Base-by-base conservation (phyloP, 1,140 invertebrate species). In the Neocloeon triangulifer region DNA sequence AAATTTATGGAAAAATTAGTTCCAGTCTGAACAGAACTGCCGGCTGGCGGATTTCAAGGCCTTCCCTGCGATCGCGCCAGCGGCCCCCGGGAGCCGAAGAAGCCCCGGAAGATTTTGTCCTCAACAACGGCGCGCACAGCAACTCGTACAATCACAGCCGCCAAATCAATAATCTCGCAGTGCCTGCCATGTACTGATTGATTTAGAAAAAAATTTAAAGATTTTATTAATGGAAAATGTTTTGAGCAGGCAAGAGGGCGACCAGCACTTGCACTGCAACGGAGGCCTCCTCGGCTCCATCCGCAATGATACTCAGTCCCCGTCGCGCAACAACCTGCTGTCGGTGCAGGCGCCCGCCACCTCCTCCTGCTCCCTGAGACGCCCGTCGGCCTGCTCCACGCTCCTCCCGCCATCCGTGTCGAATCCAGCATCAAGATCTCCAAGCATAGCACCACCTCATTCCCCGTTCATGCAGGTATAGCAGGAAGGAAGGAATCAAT, bases 181-280 rank as follows among this genome's bases (percentile, higher is more conserved):
- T 23, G 22, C 22, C 22, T 8, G 8, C n/a, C 8, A 3, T 20
- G 17, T 32, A 22, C 22, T n/a, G n/a, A n/a, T 13, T 19, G 8
- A 20, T 17, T 33, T 12, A 33, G 10, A 30, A 15, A 33, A 6
- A 33, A 19, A 32, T 19, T 6, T 34, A 25, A 30, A 16, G 19
- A 29, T 6, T 13, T 14, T 23, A 15, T 21, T 9, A 9, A 9
- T 22, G 40, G 33, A n/a, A n/a, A n/a, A n/a, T n/a, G n/a, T n/a
- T n/a, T n/a, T 37, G 36, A 32, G 32, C 39, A 59, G 58, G 36
- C 47, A 45, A 44, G 66, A 61, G 20, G 51, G 62, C 19, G 69
- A 74, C 43, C n/a, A n/a, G 27, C 69, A 74, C 43, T 58, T 59
- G 5, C 61, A 72, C 37, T 79, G 72, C 47, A 82, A 80, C 45